These are phyloP conservation scores for Orgyia antiqua DNA, from an alignment of 2,888 invertebrate genomes.

Conservation along the genomic window DNA sequence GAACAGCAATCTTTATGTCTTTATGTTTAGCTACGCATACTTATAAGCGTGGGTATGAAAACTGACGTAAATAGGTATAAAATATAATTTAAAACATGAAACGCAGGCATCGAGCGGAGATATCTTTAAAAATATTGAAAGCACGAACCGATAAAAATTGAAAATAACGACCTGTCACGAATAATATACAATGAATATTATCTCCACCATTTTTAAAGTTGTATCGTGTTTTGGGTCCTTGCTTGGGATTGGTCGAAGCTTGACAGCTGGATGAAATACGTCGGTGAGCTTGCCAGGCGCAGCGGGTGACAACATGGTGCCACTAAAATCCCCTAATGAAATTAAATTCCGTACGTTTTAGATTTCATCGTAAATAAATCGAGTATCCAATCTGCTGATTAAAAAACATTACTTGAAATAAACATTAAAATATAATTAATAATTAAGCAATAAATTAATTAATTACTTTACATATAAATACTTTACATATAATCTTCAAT, in stretches of 20 bases:
- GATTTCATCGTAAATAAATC: conserved; percentile 73
- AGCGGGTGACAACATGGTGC: conserved; percentile 74
- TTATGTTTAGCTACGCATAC: conserved; percentile 28
- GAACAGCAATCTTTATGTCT: conserved; percentile 55
- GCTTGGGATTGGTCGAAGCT: conserved; percentile 55
- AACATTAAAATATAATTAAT: too few relatives aligned
- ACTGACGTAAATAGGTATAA: conserved; percentile 12
- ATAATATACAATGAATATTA: conserved; percentile 76
- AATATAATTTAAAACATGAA: conserved; percentile 23
- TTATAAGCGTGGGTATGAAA: conserved; percentile 9
- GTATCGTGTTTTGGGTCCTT: conserved; percentile 49
- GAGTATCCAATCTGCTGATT: conserved; percentile 75
- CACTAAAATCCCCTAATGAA: conserved; percentile 74
- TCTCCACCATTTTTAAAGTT: conserved; percentile 74
- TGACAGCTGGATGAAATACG: conserved; percentile 76
- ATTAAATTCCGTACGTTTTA: conserved; percentile 76
- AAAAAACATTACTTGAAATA: too few relatives aligned
- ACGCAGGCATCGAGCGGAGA: conserved; percentile 32
- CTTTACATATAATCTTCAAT: too few relatives aligned
- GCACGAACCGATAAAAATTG: conserved; percentile 63
- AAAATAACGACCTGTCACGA: conserved; percentile 78
- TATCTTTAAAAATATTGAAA: conserved; percentile 62
- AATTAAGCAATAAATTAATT: too few relatives aligned
- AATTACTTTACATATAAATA: too few relatives aligned
- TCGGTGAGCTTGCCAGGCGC: conserved; percentile 55